Conservation (phyloP, 2,888 invertebrate species). For the Andrena haemorrhoa region DNA sequence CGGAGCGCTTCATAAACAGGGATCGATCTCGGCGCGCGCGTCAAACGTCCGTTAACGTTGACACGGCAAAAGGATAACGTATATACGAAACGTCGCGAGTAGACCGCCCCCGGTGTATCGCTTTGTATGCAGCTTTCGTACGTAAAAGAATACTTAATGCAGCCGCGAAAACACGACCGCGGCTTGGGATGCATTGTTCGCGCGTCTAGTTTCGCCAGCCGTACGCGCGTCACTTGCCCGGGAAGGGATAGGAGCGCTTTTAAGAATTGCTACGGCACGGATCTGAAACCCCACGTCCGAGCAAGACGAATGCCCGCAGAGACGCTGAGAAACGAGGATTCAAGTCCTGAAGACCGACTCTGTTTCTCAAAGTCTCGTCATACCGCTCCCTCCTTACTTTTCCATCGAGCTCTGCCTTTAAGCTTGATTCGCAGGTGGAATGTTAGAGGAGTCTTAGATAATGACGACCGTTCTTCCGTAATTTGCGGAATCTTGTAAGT, state of each 20-base stretch:
- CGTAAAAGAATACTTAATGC: constrained; percentile 43
- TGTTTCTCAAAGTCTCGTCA: constrained; percentile 6
- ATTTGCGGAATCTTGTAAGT: too few relatives aligned
- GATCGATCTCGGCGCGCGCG: constrained; percentile 28
- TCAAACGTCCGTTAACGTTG: constrained; percentile 27
- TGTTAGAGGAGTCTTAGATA: too few relatives aligned
- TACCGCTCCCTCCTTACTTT: background rate
- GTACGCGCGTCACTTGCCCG: background rate
- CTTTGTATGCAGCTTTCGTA: constrained; percentile 31
- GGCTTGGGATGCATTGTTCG: constrained; percentile 13
- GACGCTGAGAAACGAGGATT: constrained; percentile 15
- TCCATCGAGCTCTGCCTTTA: constrained; percentile 1
- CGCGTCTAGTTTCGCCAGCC: background rate
- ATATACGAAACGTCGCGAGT: constrained; percentile 35
- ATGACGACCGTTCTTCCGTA: too few relatives aligned
- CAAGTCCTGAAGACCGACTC: background rate
- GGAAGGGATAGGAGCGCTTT: background rate
- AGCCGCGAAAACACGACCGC: background rate
- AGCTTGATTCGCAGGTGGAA: background rate
- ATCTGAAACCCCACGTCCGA: background rate
- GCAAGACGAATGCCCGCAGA: constrained; percentile 2
- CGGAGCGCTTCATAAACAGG: background rate
- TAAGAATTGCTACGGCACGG: constrained; percentile 3
- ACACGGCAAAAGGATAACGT: constrained; percentile 4
- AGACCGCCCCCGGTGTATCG: constrained; percentile 11